A percentile compares a stretch with the other conserved stretches of the same genome.
phyloP scores from a whole-genome alignment of 1,140 invertebrate species.

The Polyergus mexicanus region DNA sequence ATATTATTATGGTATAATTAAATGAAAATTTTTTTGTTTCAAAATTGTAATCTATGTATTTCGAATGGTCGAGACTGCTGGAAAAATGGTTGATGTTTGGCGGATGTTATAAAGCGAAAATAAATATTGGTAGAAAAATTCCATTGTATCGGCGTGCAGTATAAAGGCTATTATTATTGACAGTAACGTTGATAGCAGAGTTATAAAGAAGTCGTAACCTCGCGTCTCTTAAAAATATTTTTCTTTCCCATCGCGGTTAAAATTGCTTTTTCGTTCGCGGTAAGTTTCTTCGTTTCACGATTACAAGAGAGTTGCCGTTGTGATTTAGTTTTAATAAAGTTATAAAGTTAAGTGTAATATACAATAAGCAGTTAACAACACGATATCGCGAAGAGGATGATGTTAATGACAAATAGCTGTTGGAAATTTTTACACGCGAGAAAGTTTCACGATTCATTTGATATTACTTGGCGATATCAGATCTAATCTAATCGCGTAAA shows the following conservation, averaged over 20 bases:
- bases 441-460: background rate
- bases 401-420: conserved; percentile 9
- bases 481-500: conserved; percentile 28
- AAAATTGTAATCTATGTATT: background rate
- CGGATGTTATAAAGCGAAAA: background rate
- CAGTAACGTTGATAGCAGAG: background rate
- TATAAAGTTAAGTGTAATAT: conserved; percentile 7
- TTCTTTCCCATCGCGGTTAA: background rate
- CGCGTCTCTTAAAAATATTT: conserved; percentile 25
- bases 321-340: conserved; percentile 12
- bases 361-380: conserved; percentile 7
- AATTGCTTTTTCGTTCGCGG: conserved; percentile 8
- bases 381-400: background rate
- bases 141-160: background rate
- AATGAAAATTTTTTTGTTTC: background rate
- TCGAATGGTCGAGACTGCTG: background rate
- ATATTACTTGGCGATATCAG: background rate
- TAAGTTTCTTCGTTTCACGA: background rate
- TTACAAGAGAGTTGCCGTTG: background rate
- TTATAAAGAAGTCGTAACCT: conserved; percentile 15
- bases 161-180: conserved; percentile 40
- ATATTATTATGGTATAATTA: background rate
- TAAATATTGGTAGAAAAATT: background rate
- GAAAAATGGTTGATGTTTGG: background rate
- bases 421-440: background rate